Conservation (phyloP, 2,888 invertebrate genomes). For the Leucozona laternaria region DNA sequence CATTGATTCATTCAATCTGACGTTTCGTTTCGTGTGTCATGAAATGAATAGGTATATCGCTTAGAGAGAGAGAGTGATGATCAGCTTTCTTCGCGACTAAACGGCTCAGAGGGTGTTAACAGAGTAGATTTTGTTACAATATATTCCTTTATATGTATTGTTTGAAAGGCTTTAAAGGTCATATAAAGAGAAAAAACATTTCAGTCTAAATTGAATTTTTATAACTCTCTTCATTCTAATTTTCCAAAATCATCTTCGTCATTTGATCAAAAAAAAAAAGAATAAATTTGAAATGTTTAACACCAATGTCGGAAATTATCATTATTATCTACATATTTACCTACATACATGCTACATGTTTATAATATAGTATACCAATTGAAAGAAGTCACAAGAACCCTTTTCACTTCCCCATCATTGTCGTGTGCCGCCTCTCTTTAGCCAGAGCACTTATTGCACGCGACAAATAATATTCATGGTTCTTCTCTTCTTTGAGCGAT, state of each 20-base stretch:
- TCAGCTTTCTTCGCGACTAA: no score
- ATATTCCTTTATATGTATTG: no score
- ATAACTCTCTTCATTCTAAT: not conserved
- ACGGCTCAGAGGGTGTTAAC: no score
- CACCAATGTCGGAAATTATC: conserved; percentile 22
- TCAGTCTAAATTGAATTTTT: not conserved
- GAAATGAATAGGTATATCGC: no score
- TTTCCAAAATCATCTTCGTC: not conserved
- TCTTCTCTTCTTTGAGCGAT: conserved; percentile 48
- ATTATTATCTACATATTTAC: no score
- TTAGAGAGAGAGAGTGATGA: no score
- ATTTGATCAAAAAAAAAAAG: not conserved
- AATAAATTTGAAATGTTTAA: conserved; percentile 20
- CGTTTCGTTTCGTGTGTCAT: no score
- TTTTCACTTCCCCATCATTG: not conserved
- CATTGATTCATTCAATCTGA: no score
- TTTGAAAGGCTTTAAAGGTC: no score
- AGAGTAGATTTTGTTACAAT: no score
- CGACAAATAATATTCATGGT: conserved; percentile 70
- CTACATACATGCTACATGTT: no score
- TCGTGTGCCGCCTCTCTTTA: not conserved
- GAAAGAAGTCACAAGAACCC: conserved; percentile 11
- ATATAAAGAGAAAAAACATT: not conserved
- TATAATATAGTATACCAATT: conserved; percentile 55
- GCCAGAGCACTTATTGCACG: conserved; percentile 54